phyloP scores from a whole-genome alignment of 2,113 vertebrate species.

The Grus americana region DNA sequence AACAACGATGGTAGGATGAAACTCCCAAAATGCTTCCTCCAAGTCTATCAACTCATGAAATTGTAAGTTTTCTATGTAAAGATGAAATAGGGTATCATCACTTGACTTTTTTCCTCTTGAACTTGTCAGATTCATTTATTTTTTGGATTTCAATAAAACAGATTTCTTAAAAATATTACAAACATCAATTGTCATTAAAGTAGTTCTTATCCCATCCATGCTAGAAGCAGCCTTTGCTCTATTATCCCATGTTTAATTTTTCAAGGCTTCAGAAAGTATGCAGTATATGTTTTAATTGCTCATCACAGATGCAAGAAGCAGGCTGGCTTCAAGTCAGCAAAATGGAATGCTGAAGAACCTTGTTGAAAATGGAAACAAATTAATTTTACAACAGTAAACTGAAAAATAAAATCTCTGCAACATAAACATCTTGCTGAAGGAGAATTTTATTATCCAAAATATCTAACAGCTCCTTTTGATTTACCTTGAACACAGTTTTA shows the following conservation, averaged over 20 bases:
- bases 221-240: not conserved
- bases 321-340: conserved; percentile 31
- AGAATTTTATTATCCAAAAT: conserved; percentile 34
- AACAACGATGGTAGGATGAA: fast-evolving
- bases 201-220: not conserved
- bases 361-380: conserved; percentile 40
- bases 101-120: not conserved
- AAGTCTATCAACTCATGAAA: not conserved
- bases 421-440: not conserved
- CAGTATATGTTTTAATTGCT: conserved; percentile 19
- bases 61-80: not conserved
- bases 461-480: conserved; percentile 31
- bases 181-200: not conserved
- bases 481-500: conserved; percentile 54
- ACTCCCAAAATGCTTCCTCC: not conserved
- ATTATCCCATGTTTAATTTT: not conserved
- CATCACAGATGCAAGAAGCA: conserved; percentile 1
- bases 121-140: not conserved
- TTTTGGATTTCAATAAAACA: not conserved
- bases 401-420: conserved; percentile 37
- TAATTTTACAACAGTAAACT: conserved; percentile 46
- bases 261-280: not conserved
- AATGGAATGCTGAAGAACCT: not conserved
- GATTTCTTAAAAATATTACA: not conserved
- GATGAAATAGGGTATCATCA: not conserved